Evolutionary conservation across 2,113 vertebrate genomes (phyloP).

Genomic region (Xyliphius kryptos): DNA sequence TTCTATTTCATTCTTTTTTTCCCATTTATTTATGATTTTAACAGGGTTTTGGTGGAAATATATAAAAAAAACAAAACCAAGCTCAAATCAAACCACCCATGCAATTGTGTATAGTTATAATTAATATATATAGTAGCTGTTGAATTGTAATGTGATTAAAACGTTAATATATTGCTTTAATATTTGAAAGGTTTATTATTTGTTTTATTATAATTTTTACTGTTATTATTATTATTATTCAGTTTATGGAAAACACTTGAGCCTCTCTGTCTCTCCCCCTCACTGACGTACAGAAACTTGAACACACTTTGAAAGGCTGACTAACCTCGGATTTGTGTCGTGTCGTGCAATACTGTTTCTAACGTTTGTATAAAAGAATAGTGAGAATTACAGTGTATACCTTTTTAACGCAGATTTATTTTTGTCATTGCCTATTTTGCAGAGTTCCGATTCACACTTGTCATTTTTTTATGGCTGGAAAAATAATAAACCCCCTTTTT

Average conservation of each 20-base stretch:
- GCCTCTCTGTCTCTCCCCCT: conserved; percentile 82
- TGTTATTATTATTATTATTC: too few relatives aligned
- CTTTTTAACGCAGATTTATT: conserved; percentile 99
- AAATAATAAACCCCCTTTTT: conserved; percentile 94
- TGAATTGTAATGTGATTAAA: conserved; percentile 54
- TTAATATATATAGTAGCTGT: conserved; percentile 50
- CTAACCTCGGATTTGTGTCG: conserved; percentile 99
- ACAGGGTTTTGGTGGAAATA: conserved; percentile 75
- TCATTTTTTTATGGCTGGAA: conserved; percentile 99
- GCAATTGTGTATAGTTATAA: conserved; percentile 48
- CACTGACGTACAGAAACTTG: conserved; percentile 99
- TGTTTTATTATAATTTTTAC: too few relatives aligned
- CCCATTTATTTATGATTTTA: conserved; percentile 78
- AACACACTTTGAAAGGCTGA: conserved; percentile 99
- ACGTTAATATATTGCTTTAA: conserved; percentile 40
- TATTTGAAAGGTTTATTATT: too few relatives aligned
- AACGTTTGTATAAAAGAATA: conserved; percentile 99
- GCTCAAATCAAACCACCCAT: conserved; percentile 75
- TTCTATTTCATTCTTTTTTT: conserved; percentile 87
- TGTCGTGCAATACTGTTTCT: conserved; percentile 99
- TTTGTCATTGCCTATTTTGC: conserved; percentile 99
- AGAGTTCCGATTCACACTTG: conserved; percentile 99
- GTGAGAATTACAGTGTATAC: conserved; percentile 97
- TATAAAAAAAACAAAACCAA: conserved; percentile 67
- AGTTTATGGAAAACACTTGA: conserved; percentile 96